A percentile compares a stretch with the other conserved stretches of the same genome.
These are phyloP conservation scores for Elephantulus edwardii DNA, from an alignment of 2,113 vertebrate species.

Conservation along the genomic window DNA sequence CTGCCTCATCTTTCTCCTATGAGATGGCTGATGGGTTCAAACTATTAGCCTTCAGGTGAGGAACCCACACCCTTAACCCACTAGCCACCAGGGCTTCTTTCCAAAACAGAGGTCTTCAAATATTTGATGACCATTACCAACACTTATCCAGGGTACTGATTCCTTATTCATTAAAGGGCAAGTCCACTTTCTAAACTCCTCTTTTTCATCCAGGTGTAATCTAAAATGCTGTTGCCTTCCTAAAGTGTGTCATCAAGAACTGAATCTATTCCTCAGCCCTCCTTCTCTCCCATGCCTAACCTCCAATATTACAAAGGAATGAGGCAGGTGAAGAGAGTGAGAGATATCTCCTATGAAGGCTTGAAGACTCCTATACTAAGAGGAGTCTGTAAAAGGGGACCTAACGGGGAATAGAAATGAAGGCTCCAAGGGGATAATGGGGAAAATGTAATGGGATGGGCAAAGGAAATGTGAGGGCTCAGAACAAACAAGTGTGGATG, in stretches of 20 bases:
- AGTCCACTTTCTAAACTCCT: not conserved
- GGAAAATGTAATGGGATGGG: not conserved
- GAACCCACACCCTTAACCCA: no score
- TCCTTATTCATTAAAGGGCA: not conserved
- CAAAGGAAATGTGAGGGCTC: not conserved
- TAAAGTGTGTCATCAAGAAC: not conserved
- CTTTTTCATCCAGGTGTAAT: not conserved
- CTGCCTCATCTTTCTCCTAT: no score
- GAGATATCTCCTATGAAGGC: not conserved
- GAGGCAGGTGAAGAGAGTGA: not conserved
- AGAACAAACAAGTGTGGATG: not conserved
- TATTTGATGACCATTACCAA: not conserved
- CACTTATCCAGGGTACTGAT: not conserved
- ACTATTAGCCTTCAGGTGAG: no score
- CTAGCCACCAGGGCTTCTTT: no score
- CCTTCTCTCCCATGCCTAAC: no score
- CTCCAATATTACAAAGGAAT: not conserved
- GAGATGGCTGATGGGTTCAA: no score
- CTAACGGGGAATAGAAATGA: not conserved
- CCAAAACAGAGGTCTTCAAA: not conserved
- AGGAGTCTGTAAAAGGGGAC: not conserved
- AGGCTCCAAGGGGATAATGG: not conserved
- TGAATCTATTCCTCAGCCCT: not conserved
- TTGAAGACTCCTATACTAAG: not conserved
- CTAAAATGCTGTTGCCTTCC: not conserved